Percentiles rank a stretch among this genome's conserved stretches.
These are phyloP conservation scores for Fistularia tabacaria DNA, from an alignment of 2,797 vertebrate species.

Conservation along the genomic window DNA sequence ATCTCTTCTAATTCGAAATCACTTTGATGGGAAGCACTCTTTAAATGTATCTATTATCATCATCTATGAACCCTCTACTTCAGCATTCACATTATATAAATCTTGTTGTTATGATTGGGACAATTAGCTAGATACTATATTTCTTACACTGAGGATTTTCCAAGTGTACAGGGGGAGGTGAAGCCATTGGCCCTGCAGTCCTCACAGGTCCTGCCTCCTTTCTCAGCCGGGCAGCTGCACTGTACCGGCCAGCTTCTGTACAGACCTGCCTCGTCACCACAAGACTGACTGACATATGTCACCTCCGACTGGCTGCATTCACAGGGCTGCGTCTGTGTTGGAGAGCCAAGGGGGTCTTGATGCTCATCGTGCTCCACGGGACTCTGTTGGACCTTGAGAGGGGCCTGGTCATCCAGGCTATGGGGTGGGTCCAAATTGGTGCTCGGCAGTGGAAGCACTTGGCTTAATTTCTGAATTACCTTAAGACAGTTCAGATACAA, in stretches of 20 bases:
- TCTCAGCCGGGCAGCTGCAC: conserved; percentile 48
- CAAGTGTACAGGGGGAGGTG: not conserved
- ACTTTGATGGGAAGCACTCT: no score
- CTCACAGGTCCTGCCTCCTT: conserved; percentile 37
- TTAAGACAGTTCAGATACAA: conserved; percentile 17
- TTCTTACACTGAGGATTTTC: no score
- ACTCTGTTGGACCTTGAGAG: not conserved
- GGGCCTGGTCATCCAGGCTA: conserved; percentile 54
- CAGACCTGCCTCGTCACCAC: conserved; percentile 7
- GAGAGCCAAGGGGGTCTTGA: conserved; percentile 8
- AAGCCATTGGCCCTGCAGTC: conserved; percentile 55
- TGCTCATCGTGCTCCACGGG: conserved; percentile 69
- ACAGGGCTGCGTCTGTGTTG: conserved; percentile 25
- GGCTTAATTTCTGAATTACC: conserved; percentile 60
- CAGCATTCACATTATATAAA: no score
- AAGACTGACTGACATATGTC: not conserved
- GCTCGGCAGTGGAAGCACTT: conserved; percentile 40
- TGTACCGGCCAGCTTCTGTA: conserved; percentile 57
- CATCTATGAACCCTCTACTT: no score
- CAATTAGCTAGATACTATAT: no score
- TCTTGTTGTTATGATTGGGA: no score
- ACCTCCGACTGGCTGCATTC: conserved; percentile 74
- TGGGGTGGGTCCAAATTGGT: conserved; percentile 51
- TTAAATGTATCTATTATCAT: no score
- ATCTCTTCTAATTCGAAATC: no score